Conservation (phyloP, 2,797 vertebrate species). For the Halcyon leucocephala region DNA sequence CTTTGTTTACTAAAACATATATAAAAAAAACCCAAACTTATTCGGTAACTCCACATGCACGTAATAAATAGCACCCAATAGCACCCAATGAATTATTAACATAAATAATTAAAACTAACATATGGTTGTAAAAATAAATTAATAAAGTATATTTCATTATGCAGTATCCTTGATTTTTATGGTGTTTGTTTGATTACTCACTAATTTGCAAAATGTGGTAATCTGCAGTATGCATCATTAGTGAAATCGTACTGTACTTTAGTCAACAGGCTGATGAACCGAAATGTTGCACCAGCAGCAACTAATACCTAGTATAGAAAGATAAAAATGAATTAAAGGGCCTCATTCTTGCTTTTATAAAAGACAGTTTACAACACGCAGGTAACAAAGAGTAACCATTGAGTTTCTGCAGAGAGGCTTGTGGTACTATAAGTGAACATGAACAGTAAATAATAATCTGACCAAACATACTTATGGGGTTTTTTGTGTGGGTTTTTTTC, state of each 20-base stretch:
- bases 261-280: slow-evolving; percentile 55
- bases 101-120: slow-evolving; percentile 62
- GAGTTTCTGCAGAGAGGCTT: background rate
- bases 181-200: slow-evolving; percentile 56
- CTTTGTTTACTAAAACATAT: background rate
- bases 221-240: slow-evolving; percentile 57
- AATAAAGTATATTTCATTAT: slow-evolving; percentile 64
- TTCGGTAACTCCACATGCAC: background rate
- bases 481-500: background rate
- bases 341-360: background rate
- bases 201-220: slow-evolving; percentile 67
- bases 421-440: background rate
- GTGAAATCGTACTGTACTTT: slow-evolving; percentile 44
- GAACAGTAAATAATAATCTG: background rate
- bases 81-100: slow-evolving; percentile 4
- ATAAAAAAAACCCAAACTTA: background rate
- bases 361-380: background rate
- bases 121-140: slow-evolving; percentile 55
- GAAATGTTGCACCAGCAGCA: slow-evolving; percentile 3
- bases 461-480: background rate
- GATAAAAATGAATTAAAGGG: background rate
- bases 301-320: background rate
- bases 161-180: slow-evolving; percentile 59
- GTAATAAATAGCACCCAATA: background rate
- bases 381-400: background rate